These are phyloP conservation scores for Amyelois transitella DNA, from an alignment of 1,140 invertebrate species.

Conservation along the genomic window DNA sequence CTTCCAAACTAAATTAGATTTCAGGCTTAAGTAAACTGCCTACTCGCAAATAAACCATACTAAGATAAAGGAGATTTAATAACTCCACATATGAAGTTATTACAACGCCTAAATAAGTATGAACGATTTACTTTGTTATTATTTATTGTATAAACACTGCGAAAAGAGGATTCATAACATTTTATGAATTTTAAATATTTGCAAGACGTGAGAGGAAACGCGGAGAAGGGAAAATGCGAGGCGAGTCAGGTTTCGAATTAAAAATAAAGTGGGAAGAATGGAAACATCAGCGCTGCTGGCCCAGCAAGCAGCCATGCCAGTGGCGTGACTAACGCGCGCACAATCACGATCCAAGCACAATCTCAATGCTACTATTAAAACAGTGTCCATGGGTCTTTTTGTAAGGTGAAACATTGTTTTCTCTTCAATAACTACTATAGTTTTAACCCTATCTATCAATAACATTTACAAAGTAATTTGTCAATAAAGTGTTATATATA, in stretches of 20 bases:
- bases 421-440: too few species aligned
- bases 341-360: conserved; percentile 38
- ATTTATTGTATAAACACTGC: neutral
- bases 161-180: neutral
- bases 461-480: too few species aligned
- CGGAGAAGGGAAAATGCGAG: neutral
- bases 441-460: too few species aligned
- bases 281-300: conserved; percentile 9
- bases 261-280: conserved; percentile 6
- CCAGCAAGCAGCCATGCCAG: conserved; percentile 9
- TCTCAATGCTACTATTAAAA: conserved; percentile 23
- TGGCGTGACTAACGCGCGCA: conserved; percentile 43
- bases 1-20: conserved; percentile 3
- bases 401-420: too few species aligned
- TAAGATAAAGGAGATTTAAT: neutral
- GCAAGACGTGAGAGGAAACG: neutral
- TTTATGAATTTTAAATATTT: neutral
- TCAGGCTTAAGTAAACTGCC: neutral
- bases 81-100: neutral
- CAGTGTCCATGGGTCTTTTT: conserved; percentile 21
- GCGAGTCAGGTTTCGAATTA: neutral
- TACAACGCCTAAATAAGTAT: neutral
- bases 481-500: too few species aligned
- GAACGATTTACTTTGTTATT: neutral
- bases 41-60: neutral